Percentiles rank a stretch among this genome's conserved stretches.
These are phyloP conservation scores for Trichonephila clavipes DNA, from an alignment of 1,140 invertebrate genomes.

Conservation along the genomic window DNA sequence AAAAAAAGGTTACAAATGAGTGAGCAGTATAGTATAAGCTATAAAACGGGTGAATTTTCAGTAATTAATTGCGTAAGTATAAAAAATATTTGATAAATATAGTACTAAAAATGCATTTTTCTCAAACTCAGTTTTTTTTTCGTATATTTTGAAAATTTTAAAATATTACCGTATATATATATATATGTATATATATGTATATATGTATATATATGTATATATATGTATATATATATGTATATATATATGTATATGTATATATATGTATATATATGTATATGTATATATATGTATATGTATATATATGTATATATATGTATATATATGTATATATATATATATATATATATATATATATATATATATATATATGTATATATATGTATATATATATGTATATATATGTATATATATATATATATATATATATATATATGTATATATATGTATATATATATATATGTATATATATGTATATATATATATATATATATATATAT, in stretches of 20 bases:
- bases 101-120: too few species aligned
- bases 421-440: too few species aligned
- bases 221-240: slow-evolving; percentile 3
- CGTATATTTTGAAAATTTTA: too few species aligned
- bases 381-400: too few species aligned
- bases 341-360: too few species aligned
- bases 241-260: not conserved
- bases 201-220: not conserved
- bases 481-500: not conserved
- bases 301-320: not conserved
- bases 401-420: too few species aligned
- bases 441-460: not conserved
- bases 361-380: too few species aligned
- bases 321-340: not conserved
- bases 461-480: slow-evolving; percentile 4
- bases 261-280: not conserved
- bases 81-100: not conserved
- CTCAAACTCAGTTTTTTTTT: too few species aligned
- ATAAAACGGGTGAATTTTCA: too few species aligned
- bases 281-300: not conserved
- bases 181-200: not conserved
- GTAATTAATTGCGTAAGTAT: not conserved
- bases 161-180: too few species aligned
- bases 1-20: too few species aligned
- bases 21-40: too few species aligned